Base-by-base conservation (phyloP, 2,888 invertebrate genomes). In the Dolichomitus sp. region DNA sequence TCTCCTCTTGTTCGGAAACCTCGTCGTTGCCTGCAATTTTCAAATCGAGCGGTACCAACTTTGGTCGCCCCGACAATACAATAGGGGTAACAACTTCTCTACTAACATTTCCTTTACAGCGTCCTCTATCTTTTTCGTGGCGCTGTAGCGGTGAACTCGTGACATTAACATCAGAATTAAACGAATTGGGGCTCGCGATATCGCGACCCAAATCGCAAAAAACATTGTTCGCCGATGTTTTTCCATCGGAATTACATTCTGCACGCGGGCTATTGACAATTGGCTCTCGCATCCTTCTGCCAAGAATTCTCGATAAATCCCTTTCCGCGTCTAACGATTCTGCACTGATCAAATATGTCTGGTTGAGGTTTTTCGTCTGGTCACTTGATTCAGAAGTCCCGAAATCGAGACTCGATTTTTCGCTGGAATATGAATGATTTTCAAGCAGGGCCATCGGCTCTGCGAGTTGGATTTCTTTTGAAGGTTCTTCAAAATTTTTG, bases 281-380 rank as follows among this genome's bases (percentile, higher is more conserved):
- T 9, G 66, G 27, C 61, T 45, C 63, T 14, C 17, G 37, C 17
- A 57, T 48, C 19, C 14, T 48, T 17, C 19, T 17, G 12, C 59
- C 42, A 19, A 59, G n/a, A 12, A 65, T 42, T 6, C 68, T 48
- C 0, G 33, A 9, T 17, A 42, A 54, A 68, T 57, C 57, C 3
- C 9, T 33, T 61, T 69, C 66, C 37, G 27, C 57, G 12, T 85
- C 84, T 40, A 63, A 27, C 11, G 85, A 85, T 65, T 88, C n/a
- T n/a, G n/a, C 84, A 23, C 68, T 82, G 40, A 89, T 86, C 45
- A 82, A 73, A 85, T 84, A 89, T 27, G 87, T 88, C 69, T 80
- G 78, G 83, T 89, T 84, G 45, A 88, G 83, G 73, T 86, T 85
- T 52, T 68, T 54, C 1, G 79, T 69, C n/a, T n/a, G n/a, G 27